Evolutionary conservation across 2,888 invertebrate genomes (phyloP), one percentile per base, ranked within the genome.

Genomic region (Mythimna lalbum): DNA sequence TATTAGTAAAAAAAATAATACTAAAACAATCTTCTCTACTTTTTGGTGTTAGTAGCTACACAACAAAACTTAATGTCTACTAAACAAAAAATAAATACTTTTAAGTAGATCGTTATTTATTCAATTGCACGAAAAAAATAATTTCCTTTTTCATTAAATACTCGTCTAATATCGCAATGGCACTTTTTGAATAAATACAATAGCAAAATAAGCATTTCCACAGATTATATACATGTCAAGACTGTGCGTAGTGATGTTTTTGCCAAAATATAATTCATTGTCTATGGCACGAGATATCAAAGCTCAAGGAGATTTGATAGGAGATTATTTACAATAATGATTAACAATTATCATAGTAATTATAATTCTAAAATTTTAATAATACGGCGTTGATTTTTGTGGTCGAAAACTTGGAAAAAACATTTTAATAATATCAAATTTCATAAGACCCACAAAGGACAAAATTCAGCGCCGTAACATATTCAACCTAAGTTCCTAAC

Each of bases 41-140:
- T 93, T 95, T 95, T 95, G 95, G 95, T 95, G 95, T 95, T 95
- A 95, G 95, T 95, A 94, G 88, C 90, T 93, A 92, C 88, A 90
- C 87, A 92, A 93, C 88, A 91, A 92, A 90, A 88, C 88, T 90
- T 90, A 90, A 83, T 78, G 70, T 71, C 84, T 74, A 88, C 83
- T 89, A 90, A 89, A 88, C 77, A 78, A 85, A 86, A 84, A 88
- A 86, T 89, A 92, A 95, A 94, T 94, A 94, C 92, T 92, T 92
- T 91, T 92, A 92, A 91, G 91, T 92, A 92, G 87, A 91, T 88
- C 83, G 84, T 87, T 85, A 69, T 70, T 87, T 85, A 69, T 70
- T 76, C 75, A 82, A 94, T 94, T 94, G 93, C 93, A 94, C 93
- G 82, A 90, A 89, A 88, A 74, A 77, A 83, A 72, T 63, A 72